Base-by-base conservation (phyloP, 2,797 vertebrate genomes). In the Tapera naevia region DNA sequence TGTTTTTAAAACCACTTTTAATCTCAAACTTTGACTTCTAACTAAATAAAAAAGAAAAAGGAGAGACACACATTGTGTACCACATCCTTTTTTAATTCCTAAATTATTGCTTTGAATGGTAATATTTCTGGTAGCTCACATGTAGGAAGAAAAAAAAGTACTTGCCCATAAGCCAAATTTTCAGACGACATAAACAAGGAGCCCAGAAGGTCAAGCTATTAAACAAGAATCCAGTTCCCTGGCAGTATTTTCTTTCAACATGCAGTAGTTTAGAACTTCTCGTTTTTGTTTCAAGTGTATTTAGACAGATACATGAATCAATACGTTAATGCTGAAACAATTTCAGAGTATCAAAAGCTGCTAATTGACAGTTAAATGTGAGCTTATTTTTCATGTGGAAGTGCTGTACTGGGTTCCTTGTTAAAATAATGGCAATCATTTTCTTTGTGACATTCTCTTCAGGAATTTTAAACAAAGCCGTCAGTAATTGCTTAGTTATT, bases 391-490 rank as follows among this genome's bases (percentile, higher is more conserved):
- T 91, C 86, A 95, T 65, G 71, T 75, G 76, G 95, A 95, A 91
- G 28, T 5, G 10, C 69, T 92, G 86, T 85, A 91, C 50, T 95
- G 64, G 78, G 83, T 58, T 93, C 70, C 88, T 84, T 94, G 66
- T 80, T 96, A 85, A 95, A 97, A 97, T 96, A 96, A 97, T 89
- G 74, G 51, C 74, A 94, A 97, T 97, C 5, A 94, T 96, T 98
- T 96, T 93, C 96, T 97, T 96, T 91, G 80, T 96, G 79, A 76
- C 95, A 75, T 79, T 97, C 97, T 96, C 95, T 79, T 94, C 93
- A 95, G 88, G 84, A 97, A 97, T 91, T 95, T 97, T 95, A 98
- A 97, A 97, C 95, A 97, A 97, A 97, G 92, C 54, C 62, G 93
- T 72, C 62, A 51, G 76, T 97, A 97, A 98, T 96, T 98, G 92